Evolutionary conservation across 2,113 vertebrate species (phyloP), one percentile per base, ranked within the genome.

Genomic region (Sialia sialis): DNA sequence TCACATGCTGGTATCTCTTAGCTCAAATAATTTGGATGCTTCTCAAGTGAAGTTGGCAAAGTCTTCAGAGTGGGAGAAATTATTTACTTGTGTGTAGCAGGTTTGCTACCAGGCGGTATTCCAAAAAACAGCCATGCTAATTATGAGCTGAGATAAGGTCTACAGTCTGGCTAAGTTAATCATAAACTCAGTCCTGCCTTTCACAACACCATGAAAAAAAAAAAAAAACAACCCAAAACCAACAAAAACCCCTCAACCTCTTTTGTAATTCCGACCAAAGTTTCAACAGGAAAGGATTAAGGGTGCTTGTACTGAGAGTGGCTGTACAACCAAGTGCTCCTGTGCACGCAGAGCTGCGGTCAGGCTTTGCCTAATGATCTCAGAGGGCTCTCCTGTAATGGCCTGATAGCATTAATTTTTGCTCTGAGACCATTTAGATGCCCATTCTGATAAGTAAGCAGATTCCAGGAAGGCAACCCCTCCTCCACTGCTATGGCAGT

Each of bases 101-200:
- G 60, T 81, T 92, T 62, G 16, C 32, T 80, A 81, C 60, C 46
- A 84, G 81, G 73, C 14, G 0, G 52, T 41, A 68, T 84, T 87
- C 81, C 25, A 92, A 80, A 86, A 93, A 94, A 73, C 32, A 89
- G 41, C 88, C 70, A 44, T 13, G 64, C 36, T 89, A 90, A 93
- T 90, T 89, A 85, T 39, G 32, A 60, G 16, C 56, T 87, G 69
- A 96, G 93, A 95, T 94, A 93, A 95, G 69, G 88, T 87, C 86
- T 94, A 25, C 75, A 83, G 55, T 63, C 90, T 64, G 51, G 17
- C 19, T 91, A 77, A 86, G 93, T 96, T 95, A 95, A 95, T 95
- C 13, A 95, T 94, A 88, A 96, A 94, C 87, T 78, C 27, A 4
- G 18, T 60, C 74, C 84, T 85, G 38, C 38, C 67, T 86, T 83